These are phyloP conservation scores for Serranus cabrilla DNA, from an alignment of 2,797 vertebrate genomes.

Conservation along the genomic window DNA sequence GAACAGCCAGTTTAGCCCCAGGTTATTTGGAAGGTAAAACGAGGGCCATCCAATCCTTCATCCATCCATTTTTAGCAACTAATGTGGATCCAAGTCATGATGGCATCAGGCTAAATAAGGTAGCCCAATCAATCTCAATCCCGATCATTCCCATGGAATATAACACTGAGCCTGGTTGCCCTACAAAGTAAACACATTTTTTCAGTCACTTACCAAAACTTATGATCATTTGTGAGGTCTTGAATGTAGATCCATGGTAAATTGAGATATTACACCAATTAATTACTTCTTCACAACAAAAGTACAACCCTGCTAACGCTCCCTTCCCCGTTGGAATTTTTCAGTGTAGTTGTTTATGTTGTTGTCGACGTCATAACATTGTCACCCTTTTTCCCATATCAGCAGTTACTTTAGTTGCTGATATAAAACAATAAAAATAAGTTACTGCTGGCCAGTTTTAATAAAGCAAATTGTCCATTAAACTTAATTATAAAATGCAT, in stretches of 20 bases:
- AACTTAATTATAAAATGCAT: too few relatives aligned
- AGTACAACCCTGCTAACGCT: too few relatives aligned
- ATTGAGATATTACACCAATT: background rate
- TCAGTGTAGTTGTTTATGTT: background rate
- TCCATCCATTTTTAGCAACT: background rate
- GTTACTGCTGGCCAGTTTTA: background rate
- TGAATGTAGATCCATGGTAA: background rate
- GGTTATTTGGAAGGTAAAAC: background rate
- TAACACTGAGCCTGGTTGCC: background rate
- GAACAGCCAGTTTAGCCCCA: background rate
- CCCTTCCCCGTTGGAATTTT: background rate
- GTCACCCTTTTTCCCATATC: background rate
- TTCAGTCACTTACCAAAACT: background rate
- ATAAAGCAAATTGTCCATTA: background rate
- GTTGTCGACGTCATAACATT: background rate
- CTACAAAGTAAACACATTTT: background rate
- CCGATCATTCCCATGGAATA: background rate
- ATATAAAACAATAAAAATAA: background rate
- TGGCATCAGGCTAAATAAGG: background rate
- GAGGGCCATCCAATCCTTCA: background rate
- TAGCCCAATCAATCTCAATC: background rate
- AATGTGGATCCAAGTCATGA: background rate
- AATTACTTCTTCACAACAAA: background rate
- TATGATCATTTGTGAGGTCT: background rate
- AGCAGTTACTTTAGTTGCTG: background rate